phyloP scores from a whole-genome alignment of 2,888 invertebrate species.

The Belgica antarctica region DNA sequence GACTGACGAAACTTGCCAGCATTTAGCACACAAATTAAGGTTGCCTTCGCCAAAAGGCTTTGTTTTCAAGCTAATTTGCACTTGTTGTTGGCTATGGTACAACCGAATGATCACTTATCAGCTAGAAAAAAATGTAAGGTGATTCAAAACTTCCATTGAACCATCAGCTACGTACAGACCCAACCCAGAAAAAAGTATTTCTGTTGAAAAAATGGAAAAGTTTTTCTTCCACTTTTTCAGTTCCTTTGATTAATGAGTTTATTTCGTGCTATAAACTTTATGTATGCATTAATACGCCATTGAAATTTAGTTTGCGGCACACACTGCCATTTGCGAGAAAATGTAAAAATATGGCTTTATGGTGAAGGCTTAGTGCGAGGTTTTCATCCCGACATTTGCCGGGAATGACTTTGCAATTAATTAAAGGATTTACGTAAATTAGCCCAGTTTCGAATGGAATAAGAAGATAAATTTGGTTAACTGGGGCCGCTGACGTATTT shows the following conservation, averaged over 20 bases:
- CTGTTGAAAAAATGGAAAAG: slow-evolving; percentile 15
- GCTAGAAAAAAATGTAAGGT: too few species aligned
- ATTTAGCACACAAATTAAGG: too few species aligned
- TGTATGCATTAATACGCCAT: slow-evolving; percentile 23
- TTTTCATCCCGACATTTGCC: background rate
- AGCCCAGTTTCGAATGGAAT: background rate
- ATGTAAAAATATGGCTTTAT: slow-evolving; percentile 14
- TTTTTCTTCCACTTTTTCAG: slow-evolving; percentile 9
- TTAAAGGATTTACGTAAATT: slow-evolving; percentile 22
- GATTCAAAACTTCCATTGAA: too few species aligned
- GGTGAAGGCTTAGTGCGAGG: slow-evolving; percentile 7
- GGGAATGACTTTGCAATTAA: slow-evolving; percentile 14
- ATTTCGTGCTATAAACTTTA: slow-evolving; percentile 43
- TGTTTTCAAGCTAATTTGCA: too few species aligned
- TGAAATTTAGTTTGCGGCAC: slow-evolving; percentile 20
- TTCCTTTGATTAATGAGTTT: slow-evolving; percentile 41
- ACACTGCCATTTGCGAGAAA: background rate
- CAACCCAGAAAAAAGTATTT: too few species aligned
- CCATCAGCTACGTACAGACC: too few species aligned
- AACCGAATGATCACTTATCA: too few species aligned
- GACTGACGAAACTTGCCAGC: too few species aligned
- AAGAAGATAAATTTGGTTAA: background rate
- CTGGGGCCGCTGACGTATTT: slow-evolving; percentile 3
- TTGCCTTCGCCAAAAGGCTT: too few species aligned
- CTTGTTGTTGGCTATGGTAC: too few species aligned